Percentiles rank a stretch among this genome's conserved stretches.
Evolutionary conservation across 2,888 invertebrate genomes (phyloP).

Genomic region (Eupeodes luniger): DNA sequence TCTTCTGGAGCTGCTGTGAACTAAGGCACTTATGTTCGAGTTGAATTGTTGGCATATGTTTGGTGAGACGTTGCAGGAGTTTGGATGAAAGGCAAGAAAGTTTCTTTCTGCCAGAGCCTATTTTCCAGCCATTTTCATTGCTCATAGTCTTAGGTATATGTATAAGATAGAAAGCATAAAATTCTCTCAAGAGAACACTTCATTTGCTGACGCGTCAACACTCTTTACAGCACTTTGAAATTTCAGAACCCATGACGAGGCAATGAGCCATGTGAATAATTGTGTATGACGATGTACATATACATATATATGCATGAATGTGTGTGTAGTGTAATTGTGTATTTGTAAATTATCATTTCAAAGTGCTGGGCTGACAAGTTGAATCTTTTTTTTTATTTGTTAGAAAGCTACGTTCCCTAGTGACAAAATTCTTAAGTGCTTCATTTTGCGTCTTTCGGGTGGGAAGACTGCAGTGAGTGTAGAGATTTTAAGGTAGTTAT

Average conservation of each 20-base stretch:
- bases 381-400: conserved; percentile 9
- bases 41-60: not conserved
- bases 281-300: not conserved
- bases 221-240: conserved; percentile 63
- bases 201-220: conserved; percentile 68
- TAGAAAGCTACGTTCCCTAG: not conserved
- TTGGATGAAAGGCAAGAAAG: conserved; percentile 16
- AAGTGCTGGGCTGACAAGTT: conserved; percentile 45
- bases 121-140: not conserved
- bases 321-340: not conserved
- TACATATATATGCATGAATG: not conserved
- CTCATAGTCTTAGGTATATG: not conserved
- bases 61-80: not conserved
- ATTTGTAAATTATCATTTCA: conserved; percentile 56
- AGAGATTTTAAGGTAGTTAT: not conserved
- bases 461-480: not conserved
- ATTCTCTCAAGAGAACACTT: conserved; percentile 60
- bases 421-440: conserved; percentile 11
- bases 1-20: conserved; percentile 11
- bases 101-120: not conserved
- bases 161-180: conserved; percentile 18
- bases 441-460: conserved; percentile 39
- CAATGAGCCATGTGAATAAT: conserved; percentile 67
- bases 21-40: conserved; percentile 31
- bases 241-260: conserved; percentile 64